Conservation (phyloP, 2,888 invertebrate species). For the Diarsia brunnea region DNA sequence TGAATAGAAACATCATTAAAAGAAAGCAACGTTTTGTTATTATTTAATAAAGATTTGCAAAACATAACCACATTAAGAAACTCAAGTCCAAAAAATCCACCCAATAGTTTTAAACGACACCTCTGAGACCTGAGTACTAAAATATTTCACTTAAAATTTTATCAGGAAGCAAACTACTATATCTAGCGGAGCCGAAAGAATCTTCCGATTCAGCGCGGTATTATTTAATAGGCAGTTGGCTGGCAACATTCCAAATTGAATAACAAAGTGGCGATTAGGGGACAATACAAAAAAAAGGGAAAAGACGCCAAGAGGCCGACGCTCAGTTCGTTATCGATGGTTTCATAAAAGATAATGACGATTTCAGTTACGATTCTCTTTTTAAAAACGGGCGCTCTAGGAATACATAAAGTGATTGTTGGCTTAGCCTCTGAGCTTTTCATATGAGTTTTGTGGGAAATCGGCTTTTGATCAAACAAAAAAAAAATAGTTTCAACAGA, state of each 20-base stretch:
- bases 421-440: constrained; percentile 8
- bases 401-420: constrained; percentile 51
- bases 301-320: constrained; percentile 65
- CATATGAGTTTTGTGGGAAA: background rate
- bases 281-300: constrained; percentile 75
- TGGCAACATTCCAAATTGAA: constrained; percentile 84
- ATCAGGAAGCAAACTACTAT: constrained; percentile 49
- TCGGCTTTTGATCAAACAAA: background rate
- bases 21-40: background rate
- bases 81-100: background rate
- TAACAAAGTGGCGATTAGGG: constrained; percentile 84
- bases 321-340: constrained; percentile 67
- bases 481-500: background rate
- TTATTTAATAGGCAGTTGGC: constrained; percentile 78
- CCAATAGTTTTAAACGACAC: constrained; percentile 6
- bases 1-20: background rate
- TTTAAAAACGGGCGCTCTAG: constrained; percentile 49
- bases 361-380: constrained; percentile 58
- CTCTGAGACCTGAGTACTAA: background rate
- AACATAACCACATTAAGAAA: background rate
- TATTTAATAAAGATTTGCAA: background rate
- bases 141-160: constrained; percentile 37
- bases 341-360: constrained; percentile 64
- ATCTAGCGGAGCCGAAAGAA: constrained; percentile 39
- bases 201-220: constrained; percentile 68